Percentiles rank a stretch among this genome's conserved stretches.
Conservation (phyloP, 1,140 invertebrate species). For the Megathymus violae region DNA sequence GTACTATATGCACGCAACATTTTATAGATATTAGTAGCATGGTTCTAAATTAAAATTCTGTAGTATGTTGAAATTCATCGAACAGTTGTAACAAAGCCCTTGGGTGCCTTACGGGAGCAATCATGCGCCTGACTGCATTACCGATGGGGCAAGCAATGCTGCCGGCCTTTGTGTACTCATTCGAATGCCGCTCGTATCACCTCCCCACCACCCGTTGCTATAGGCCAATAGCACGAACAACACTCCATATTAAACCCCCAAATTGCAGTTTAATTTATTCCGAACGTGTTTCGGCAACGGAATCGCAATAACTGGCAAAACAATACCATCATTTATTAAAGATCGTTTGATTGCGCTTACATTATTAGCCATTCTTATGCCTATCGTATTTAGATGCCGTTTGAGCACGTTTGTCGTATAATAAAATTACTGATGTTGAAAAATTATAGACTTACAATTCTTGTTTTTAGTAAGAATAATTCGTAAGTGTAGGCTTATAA, state of each 20-base stretch:
- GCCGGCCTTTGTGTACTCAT: conserved; percentile 78
- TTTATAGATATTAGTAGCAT: too few relatives aligned
- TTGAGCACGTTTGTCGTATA: background rate
- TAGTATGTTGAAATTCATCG: conserved; percentile 11
- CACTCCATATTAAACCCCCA: conserved; percentile 80
- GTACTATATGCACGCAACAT: too few relatives aligned
- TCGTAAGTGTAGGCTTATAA: too few relatives aligned
- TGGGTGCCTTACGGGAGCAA: conserved; percentile 48
- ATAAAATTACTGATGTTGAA: background rate
- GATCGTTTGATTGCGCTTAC: conserved; percentile 37
- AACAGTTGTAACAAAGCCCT: conserved; percentile 46
- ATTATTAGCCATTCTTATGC: conserved; percentile 33
- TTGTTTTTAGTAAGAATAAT: too few relatives aligned
- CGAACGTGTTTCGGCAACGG: conserved; percentile 78
- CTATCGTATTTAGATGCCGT: conserved; percentile 7
- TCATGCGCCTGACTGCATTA: conserved; percentile 71
- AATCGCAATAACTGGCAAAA: conserved; percentile 80
- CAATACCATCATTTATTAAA: conserved; percentile 67
- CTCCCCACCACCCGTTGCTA: conserved; percentile 54
- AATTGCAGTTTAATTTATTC: conserved; percentile 83
- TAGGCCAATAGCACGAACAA: conserved; percentile 73
- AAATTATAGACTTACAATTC: background rate
- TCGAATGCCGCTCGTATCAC: conserved; percentile 75
- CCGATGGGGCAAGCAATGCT: conserved; percentile 46
- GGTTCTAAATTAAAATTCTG: conserved; percentile 3